phyloP scores from a whole-genome alignment of 2,113 vertebrate species.

The Neopipo cinnamomea region DNA sequence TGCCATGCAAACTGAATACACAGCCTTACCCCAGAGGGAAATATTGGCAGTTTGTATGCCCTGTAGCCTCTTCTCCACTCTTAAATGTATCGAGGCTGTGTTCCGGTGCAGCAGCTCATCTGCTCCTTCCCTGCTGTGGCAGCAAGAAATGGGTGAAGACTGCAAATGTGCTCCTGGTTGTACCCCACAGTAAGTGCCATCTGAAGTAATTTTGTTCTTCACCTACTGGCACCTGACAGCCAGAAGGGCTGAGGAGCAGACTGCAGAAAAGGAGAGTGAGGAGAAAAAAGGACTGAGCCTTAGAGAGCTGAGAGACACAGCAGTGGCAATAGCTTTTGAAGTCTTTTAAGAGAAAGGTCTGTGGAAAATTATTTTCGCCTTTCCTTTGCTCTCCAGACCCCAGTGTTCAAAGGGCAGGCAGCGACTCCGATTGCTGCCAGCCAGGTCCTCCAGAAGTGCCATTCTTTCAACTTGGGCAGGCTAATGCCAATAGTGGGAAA shows the following conservation, averaged over 20 bases:
- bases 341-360: not conserved
- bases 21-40: not conserved
- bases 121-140: not conserved
- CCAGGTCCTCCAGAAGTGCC: not conserved
- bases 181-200: not conserved
- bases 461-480: not conserved
- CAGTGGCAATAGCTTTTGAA: not conserved
- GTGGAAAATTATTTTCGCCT: not conserved
- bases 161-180: not conserved
- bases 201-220: not conserved
- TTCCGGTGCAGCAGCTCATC: not conserved
- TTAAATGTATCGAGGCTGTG: not conserved
- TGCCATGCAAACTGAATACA: not conserved
- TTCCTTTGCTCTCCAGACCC: not conserved
- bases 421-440: not conserved
- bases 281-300: not conserved
- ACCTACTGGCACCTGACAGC: not conserved
- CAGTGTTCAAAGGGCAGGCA: not conserved
- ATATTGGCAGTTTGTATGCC: not conserved
- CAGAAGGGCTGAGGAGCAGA: not conserved
- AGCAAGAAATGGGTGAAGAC: not conserved
- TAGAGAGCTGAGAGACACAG: not conserved
- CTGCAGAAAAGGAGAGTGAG: not conserved
- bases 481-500: not conserved
- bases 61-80: not conserved